Conservation (phyloP, 2,113 vertebrate species). For the Arvicanthis niloticus region DNA sequence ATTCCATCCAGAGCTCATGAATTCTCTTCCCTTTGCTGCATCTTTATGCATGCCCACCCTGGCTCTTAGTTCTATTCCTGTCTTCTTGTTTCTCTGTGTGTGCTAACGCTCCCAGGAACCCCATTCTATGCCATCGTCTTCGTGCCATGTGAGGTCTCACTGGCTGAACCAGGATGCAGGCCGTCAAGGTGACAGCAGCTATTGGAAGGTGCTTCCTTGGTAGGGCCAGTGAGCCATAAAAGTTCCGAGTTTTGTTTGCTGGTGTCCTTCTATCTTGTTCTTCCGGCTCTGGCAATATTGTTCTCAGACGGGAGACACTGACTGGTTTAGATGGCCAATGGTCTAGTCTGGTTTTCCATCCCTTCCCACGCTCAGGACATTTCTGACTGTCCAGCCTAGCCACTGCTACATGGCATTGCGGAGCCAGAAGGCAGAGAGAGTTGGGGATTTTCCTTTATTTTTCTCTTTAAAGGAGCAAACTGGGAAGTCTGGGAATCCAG, state of each 20-base stretch:
- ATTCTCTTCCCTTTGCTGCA: neutral
- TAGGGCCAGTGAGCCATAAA: neutral
- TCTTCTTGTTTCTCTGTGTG: neutral
- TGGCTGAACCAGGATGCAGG: neutral
- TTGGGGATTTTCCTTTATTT: neutral
- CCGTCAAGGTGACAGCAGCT: neutral
- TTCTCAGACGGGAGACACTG: conserved; percentile 16
- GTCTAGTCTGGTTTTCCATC: conserved; percentile 55
- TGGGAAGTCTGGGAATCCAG: neutral
- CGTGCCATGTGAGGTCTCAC: neutral
- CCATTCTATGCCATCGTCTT: rapidly evolving
- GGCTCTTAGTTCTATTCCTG: neutral
- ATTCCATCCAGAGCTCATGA: conserved; percentile 30
- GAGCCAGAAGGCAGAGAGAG: neutral
- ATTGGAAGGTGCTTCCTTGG: neutral
- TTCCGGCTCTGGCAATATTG: conserved; percentile 18
- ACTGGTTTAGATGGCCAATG: neutral
- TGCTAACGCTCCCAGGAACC: rapidly evolving
- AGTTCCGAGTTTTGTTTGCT: neutral
- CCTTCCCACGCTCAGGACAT: neutral
- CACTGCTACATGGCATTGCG: neutral
- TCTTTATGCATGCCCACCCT: neutral
- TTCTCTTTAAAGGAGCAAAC: neutral
- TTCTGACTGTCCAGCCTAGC: conserved; percentile 16
- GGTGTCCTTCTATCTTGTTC: neutral